Conservation (phyloP, 1,140 invertebrate species). For the Lanistes nyassanus region DNA sequence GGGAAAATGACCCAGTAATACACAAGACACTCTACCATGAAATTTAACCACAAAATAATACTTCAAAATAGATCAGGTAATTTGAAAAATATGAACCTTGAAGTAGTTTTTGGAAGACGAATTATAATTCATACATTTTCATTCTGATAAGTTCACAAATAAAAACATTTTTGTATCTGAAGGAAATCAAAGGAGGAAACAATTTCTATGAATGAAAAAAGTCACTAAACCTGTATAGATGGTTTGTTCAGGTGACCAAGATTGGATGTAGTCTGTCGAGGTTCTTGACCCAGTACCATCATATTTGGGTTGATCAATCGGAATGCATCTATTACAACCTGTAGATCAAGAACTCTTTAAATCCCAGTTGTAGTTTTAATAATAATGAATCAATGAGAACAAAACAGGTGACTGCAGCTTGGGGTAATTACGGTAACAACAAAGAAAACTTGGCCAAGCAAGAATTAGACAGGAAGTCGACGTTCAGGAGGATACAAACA, state of each 20-base stretch:
- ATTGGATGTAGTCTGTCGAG: constrained; percentile 98
- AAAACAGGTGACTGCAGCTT: too few species aligned
- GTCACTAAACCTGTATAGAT: constrained; percentile 81
- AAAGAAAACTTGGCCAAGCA: too few species aligned
- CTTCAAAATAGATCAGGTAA: not conserved
- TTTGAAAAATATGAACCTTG: too few species aligned
- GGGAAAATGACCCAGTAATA: not conserved
- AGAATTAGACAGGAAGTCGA: too few species aligned
- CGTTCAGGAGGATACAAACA: too few species aligned
- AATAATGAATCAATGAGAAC: too few species aligned
- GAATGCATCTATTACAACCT: constrained; percentile 73
- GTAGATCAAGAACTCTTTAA: constrained; percentile 22
- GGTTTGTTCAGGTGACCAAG: constrained; percentile 98
- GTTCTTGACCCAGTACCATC: constrained; percentile 98
- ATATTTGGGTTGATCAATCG: constrained; percentile 97
- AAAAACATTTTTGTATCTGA: not conserved
- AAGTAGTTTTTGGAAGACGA: too few species aligned
- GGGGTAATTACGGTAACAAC: too few species aligned
- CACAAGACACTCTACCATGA: not conserved
- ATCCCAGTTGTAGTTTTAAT: too few species aligned
- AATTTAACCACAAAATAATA: not conserved
- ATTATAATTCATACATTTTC: too few species aligned
- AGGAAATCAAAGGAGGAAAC: not conserved
- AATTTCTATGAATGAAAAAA: too few species aligned
- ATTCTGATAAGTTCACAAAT: too few species aligned